Conservation (phyloP, 2,113 vertebrate species). For the Pelvicachromis taeniatus region DNA sequence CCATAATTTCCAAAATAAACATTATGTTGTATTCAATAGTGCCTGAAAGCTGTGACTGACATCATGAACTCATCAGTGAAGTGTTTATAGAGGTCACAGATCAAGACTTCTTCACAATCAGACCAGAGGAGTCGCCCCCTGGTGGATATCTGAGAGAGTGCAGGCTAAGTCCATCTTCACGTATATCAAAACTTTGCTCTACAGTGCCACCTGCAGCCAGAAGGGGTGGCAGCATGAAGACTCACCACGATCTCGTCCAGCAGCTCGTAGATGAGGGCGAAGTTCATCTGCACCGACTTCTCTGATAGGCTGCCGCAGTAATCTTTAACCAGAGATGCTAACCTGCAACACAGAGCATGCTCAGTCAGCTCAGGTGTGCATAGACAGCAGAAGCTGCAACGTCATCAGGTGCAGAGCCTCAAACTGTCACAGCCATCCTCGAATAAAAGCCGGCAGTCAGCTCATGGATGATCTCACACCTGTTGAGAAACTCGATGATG, state of each 20-base stretch:
- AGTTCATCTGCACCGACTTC: conserved; percentile 81
- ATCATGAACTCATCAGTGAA: background rate
- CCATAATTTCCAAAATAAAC: background rate
- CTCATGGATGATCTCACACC: conserved; percentile 42
- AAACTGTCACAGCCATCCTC: background rate
- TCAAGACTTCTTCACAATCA: background rate
- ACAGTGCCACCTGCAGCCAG: background rate
- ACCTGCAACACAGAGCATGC: conserved; percentile 44
- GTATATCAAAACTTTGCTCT: background rate
- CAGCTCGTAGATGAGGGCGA: conserved; percentile 86
- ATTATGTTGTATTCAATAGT: too few relatives aligned
- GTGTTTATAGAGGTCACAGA: background rate
- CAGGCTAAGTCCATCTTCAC: background rate
- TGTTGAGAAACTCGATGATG: conserved; percentile 82
- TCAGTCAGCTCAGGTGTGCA: background rate
- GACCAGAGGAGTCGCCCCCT: background rate
- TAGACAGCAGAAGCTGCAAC: background rate
- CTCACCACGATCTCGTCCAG: conserved; percentile 87
- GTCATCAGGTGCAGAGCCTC: background rate
- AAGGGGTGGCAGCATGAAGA: background rate
- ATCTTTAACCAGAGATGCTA: conserved; percentile 80
- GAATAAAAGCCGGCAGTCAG: background rate
- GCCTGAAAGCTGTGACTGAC: background rate
- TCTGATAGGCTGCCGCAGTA: conserved; percentile 83
- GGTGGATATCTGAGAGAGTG: background rate